Percentiles rank a stretch among this genome's conserved stretches.
Conservation (phyloP, 1,140 invertebrate genomes). For the Aphidius ervi region DNA sequence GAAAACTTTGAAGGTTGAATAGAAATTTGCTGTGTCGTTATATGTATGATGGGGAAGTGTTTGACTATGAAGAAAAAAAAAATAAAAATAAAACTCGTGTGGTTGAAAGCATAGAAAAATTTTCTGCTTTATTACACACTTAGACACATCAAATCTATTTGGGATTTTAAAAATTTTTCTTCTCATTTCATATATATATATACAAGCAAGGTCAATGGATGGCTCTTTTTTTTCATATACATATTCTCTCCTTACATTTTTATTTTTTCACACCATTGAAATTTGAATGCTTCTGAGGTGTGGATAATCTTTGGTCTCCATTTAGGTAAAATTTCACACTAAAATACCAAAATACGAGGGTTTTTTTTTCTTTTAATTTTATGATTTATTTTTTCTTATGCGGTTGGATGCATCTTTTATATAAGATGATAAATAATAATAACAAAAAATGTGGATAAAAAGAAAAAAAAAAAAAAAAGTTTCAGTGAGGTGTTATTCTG, state of each 20-base stretch:
- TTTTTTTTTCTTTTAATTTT: slow-evolving; percentile 4
- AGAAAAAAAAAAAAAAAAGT: no score
- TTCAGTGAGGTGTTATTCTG: no score
- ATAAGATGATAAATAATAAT: no score
- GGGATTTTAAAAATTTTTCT: not conserved
- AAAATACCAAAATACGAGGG: slow-evolving; percentile 13
- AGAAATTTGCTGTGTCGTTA: slow-evolving; percentile 8
- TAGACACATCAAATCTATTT: not conserved
- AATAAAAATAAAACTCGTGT: slow-evolving; percentile 12
- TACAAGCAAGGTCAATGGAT: no score
- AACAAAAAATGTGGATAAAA: no score
- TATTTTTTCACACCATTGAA: slow-evolving; percentile 9
- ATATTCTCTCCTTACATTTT: not conserved
- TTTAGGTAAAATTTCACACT: slow-evolving; percentile 7
- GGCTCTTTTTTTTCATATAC: no score
- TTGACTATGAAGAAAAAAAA: not conserved
- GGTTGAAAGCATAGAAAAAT: slow-evolving; percentile 29
- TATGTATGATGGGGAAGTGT: not conserved
- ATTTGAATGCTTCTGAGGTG: slow-evolving; percentile 13
- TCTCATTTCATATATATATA: no score
- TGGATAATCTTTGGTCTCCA: slow-evolving; percentile 19
- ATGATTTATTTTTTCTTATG: slow-evolving; percentile 1
- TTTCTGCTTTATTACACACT: slow-evolving; percentile 46
- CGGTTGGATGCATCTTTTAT: no score
- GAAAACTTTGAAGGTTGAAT: slow-evolving; percentile 33